Evolutionary conservation across 2,888 invertebrate genomes (phyloP), one percentile per base, ranked within the genome.

Genomic region (Eupithecia inturbata): DNA sequence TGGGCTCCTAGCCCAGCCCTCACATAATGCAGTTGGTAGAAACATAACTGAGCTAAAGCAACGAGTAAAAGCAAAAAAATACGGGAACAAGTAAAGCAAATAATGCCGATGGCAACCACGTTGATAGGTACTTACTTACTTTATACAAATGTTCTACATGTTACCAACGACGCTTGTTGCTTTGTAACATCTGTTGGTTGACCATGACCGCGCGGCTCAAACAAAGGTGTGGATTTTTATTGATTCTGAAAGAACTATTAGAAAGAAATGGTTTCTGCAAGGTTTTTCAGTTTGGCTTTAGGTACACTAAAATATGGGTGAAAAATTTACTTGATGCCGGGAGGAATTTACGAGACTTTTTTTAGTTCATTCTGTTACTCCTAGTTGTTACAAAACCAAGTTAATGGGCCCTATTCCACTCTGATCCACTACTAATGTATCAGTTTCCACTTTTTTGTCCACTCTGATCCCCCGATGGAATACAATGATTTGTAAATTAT

Each of bases 81-180:
- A 57, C 60, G 76, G 53, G 67, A 84, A 83, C 80, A 72, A 81
- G 79, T 73, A 82, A 74, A 70, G 78, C 71, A 83, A 84, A 85
- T 76, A 82, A 72, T 79, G 68, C 68, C 77, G 77, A 67, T 78
- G 72, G 69, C 69, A 75, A 76, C 74, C 71, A 78, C 73, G 68
- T 75, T 73, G 71, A n/a, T 70, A 31, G 10, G 39, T 39, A 64
- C 31, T 31, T 4, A 4, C 31, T 4, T 4, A 31, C 36, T 76
- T 68, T 76, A 75, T 72, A 82, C 80, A 79, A 82, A 81, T 81
- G 82, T 83, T 78, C 82, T 81, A 84, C 83, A 83, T 81, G 67
- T 49, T 66, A 81, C 76, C 74, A 22, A 57, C 57, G 75, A 77
- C 74, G 71, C 73, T 70, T 80, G 78, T 82, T 81, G 81, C 80